These are phyloP conservation scores for Brachyhypopomus gauderio DNA, from an alignment of 2,113 vertebrate species.

Conservation along the genomic window DNA sequence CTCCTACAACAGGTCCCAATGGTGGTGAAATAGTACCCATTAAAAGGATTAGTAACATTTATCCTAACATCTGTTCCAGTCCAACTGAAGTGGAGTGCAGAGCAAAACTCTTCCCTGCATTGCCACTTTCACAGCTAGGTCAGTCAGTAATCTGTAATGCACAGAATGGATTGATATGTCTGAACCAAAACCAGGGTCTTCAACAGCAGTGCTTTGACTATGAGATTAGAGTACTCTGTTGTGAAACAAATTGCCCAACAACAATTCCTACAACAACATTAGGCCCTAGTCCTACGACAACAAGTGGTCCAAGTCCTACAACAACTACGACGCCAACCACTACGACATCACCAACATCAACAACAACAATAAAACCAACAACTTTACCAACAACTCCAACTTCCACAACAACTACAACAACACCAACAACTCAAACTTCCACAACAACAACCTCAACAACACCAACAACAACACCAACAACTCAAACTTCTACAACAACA, in stretches of 20 bases:
- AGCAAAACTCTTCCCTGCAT: conserved; percentile 42
- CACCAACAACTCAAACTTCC: not conserved
- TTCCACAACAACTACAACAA: not conserved
- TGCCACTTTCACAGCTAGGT: conserved; percentile 35
- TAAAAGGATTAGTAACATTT: not conserved
- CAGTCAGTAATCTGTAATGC: conserved; percentile 56
- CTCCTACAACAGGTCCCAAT: conserved; percentile 48
- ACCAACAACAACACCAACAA: not conserved
- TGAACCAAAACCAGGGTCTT: conserved; percentile 62
- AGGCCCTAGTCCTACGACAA: no score
- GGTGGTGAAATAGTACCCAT: conserved; percentile 55
- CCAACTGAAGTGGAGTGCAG: conserved; percentile 49
- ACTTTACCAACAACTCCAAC: not conserved
- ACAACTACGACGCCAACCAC: not conserved
- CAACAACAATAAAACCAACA: not conserved
- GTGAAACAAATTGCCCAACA: conserved; percentile 22
- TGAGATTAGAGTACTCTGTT: conserved; percentile 60
- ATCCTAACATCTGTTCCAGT: conserved; percentile 28
- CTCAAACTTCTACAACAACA: no score
- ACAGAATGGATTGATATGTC: conserved; percentile 57
- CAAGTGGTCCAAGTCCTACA: no score
- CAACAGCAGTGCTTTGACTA: conserved; percentile 64
- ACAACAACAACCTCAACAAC: not conserved
- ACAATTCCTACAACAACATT: not conserved
- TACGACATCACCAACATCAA: not conserved